A percentile compares a stretch with the other conserved stretches of the same genome.
Conservation (phyloP, 2,888 invertebrate species). For the Cosmopolites sordidus region DNA sequence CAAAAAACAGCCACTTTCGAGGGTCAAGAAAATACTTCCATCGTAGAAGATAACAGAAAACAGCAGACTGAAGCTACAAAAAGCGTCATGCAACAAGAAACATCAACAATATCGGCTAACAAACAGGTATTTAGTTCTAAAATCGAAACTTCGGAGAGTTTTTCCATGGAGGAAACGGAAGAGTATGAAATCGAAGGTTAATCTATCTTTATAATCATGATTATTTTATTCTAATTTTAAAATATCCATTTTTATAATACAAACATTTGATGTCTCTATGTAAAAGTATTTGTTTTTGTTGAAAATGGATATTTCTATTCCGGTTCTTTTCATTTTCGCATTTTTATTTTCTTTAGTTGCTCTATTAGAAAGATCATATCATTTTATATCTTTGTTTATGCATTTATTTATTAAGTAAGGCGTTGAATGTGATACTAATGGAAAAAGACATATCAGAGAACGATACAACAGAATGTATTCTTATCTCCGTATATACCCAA, state of each 20-base stretch:
- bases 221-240: too few relatives aligned
- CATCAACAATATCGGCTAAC: constrained; percentile 40
- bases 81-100: constrained; percentile 38
- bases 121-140: constrained; percentile 43
- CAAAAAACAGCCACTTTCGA: constrained; percentile 46
- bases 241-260: too few relatives aligned
- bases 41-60: constrained; percentile 44
- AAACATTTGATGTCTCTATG: too few relatives aligned
- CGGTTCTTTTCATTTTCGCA: not conserved
- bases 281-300: too few relatives aligned
- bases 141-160: constrained; percentile 45
- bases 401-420: constrained; percentile 32
- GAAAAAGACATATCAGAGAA: constrained; percentile 31
- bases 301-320: not conserved
- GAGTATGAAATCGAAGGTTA: constrained; percentile 44
- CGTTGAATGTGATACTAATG: constrained; percentile 37
- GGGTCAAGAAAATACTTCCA: constrained; percentile 42
- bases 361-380: not conserved
- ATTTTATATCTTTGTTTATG: constrained; percentile 30
- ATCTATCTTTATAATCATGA: constrained; percentile 5
- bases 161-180: constrained; percentile 46
- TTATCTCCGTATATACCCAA: constrained; percentile 23
- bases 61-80: constrained; percentile 41
- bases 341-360: not conserved
- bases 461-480: constrained; percentile 26